Base-by-base conservation (phyloP, 2,888 invertebrate species). In the Troilus luridus region DNA sequence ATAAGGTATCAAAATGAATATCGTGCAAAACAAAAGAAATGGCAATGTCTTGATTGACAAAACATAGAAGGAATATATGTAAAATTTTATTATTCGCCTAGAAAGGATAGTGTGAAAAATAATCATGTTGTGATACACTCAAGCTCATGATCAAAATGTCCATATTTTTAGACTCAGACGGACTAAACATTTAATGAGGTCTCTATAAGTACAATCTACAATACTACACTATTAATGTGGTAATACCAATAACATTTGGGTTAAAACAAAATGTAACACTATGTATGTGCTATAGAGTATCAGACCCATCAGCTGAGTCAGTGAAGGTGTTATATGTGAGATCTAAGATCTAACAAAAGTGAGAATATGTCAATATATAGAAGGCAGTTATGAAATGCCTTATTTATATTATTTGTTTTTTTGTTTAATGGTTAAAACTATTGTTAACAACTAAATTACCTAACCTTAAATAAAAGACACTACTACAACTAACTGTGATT, bases 401-500 rank as follows among this genome's bases (percentile, higher is more conserved):
- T 59, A 14, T 59, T 14, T 10, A 59, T 14, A 12, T 59, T n/a
- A n/a, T n/a, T n/a, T n/a, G 1, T 10, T 5, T 59, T 5, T 8
- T 12, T 10, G 10, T 59, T 10, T 10, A 59, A 12, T 14, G 59
- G 59, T 14, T 5, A 59, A 14, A 14, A 41, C 17, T 77, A 27
- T 72, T 27, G 19, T 41, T 27, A 21, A 77, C 41, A 77, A 77
- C 27, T 77, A 41, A 41, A 77, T 77, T 27, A 77, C 27, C 72
- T 19, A 77, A 77, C 17, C 41, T 41, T 77, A 77, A 77, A 77
- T 17, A 41, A 58, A 56, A 85, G 9, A 58, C 12, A 0, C 12
- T 81, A 56, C 85, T 85, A 85, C 85, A 56, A 85, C n/a, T 56
- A n/a, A n/a, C n/a, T 56, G 85, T 85, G 85, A n/a, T 85, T 41